Evolutionary conservation across 2,113 vertebrate species (phyloP).

Genomic region (Amphiprion percula): DNA sequence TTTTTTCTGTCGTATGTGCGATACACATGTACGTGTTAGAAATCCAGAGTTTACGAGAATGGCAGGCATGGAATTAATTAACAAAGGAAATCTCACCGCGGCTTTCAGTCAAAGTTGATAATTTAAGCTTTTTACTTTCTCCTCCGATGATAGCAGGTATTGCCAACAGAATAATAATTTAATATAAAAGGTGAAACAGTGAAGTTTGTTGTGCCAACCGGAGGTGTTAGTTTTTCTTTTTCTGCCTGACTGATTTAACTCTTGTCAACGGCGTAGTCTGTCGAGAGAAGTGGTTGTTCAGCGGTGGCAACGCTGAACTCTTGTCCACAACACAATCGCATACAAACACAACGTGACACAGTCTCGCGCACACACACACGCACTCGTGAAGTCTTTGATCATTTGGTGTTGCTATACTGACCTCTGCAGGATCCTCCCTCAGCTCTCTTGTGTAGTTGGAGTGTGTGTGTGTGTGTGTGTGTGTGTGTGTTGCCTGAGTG

Average conservation of each 20-base stretch:
- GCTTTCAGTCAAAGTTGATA: conserved; percentile 69
- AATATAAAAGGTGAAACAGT: conserved; percentile 10
- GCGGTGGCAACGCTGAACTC: conserved; percentile 22
- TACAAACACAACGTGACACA: conserved; percentile 11
- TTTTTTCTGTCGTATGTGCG: conserved; percentile 46
- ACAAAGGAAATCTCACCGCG: conserved; percentile 75
- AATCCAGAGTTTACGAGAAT: conserved; percentile 75
- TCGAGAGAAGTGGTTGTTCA: conserved; percentile 28
- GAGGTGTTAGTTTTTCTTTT: neutral
- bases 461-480: conserved; percentile 4
- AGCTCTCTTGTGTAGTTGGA: conserved; percentile 48
- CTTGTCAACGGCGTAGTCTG: conserved; percentile 5
- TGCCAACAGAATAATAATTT: conserved; percentile 39
- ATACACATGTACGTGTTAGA: conserved; percentile 76
- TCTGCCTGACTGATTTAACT: conserved; percentile 19
- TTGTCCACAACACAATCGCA: conserved; percentile 22
- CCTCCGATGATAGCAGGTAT: conserved; percentile 50
- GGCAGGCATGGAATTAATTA: conserved; percentile 85
- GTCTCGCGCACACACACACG: conserved; percentile 8
- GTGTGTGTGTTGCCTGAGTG: neutral
- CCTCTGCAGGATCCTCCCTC: conserved; percentile 88
- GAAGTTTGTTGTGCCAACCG: conserved; percentile 37
- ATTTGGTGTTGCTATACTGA: conserved; percentile 89
- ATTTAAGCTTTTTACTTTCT: conserved; percentile 71
- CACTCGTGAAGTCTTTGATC: conserved; percentile 70